Conservation (phyloP, 2,888 invertebrate species). For the Agrotis puta region DNA sequence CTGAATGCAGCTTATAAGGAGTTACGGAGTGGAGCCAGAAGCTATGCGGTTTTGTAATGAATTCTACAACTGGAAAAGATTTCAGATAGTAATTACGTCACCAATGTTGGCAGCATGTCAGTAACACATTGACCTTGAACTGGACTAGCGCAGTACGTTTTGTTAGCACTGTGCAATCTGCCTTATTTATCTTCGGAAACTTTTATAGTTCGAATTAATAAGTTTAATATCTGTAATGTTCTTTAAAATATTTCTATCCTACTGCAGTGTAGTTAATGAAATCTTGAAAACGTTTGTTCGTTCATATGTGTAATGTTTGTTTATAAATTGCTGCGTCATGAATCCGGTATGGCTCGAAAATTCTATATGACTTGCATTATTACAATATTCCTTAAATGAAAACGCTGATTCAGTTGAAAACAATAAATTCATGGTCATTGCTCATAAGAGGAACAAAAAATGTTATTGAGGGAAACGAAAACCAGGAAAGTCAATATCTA, state of each 20-base stretch:
- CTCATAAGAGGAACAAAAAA: neutral
- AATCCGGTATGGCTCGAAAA: neutral
- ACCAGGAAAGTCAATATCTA: neutral
- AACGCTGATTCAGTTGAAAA: slow-evolving; percentile 16
- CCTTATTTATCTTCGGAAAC: no score
- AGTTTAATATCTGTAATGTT: neutral
- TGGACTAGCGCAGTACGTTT: no score
- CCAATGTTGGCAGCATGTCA: no score
- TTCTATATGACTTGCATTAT: slow-evolving; percentile 4
- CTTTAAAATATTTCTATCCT: no score
- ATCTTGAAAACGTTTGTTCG: slow-evolving; percentile 92
- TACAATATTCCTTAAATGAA: neutral
- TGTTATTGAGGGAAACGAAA: slow-evolving; percentile 2
- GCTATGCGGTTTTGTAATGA: no score
- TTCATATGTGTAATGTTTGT: slow-evolving; percentile 74
- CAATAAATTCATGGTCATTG: neutral
- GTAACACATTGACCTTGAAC: no score
- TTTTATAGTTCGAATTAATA: neutral
- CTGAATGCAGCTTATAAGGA: no score
- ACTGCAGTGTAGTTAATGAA: slow-evolving; percentile 93
- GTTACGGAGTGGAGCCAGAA: no score
- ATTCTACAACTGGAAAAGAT: no score
- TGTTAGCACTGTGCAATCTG: no score
- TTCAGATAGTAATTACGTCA: no score
- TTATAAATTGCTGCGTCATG: slow-evolving; percentile 92